Conservation (phyloP, 1,140 invertebrate genomes). For the Hyphantria cunea region DNA sequence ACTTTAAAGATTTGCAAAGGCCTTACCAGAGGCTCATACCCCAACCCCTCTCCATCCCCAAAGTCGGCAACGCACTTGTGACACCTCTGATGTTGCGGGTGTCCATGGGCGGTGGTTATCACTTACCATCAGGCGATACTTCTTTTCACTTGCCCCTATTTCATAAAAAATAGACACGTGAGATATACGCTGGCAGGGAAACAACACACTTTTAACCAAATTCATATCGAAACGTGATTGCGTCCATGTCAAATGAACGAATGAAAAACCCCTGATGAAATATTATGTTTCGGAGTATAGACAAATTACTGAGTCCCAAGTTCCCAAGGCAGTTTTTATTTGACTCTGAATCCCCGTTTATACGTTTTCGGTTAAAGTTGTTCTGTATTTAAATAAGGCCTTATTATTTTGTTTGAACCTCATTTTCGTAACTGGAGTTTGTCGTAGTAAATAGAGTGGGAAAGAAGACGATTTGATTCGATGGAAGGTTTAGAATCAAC, state of each 20-base stretch:
- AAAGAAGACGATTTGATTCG: not conserved
- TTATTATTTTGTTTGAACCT: conserved; percentile 29
- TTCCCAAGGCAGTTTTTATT: conserved; percentile 27
- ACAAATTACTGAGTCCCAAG: conserved; percentile 23
- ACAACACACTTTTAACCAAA: conserved; percentile 21
- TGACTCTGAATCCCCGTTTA: conserved; percentile 22
- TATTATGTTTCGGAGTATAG: conserved; percentile 28
- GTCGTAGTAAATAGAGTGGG: not conserved
- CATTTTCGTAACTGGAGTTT: conserved; percentile 24
- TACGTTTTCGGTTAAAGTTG: conserved; percentile 28
- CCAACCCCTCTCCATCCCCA: no score
- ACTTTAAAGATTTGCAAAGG: no score
- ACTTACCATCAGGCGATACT: no score
- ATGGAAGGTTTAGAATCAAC: no score
- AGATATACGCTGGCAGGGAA: not conserved
- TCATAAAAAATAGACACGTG: no score
- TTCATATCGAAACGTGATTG: conserved; percentile 27
- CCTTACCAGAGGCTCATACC: no score
- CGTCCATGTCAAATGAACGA: conserved; percentile 24
- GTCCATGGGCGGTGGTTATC: no score
- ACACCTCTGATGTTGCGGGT: no score
- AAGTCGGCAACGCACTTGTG: no score
- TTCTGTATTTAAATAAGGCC: conserved; percentile 25
- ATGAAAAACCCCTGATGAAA: conserved; percentile 28
- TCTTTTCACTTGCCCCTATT: no score